These are phyloP conservation scores for Rotaria socialis DNA, from an alignment of 2,888 invertebrate genomes.

Conservation along the genomic window DNA sequence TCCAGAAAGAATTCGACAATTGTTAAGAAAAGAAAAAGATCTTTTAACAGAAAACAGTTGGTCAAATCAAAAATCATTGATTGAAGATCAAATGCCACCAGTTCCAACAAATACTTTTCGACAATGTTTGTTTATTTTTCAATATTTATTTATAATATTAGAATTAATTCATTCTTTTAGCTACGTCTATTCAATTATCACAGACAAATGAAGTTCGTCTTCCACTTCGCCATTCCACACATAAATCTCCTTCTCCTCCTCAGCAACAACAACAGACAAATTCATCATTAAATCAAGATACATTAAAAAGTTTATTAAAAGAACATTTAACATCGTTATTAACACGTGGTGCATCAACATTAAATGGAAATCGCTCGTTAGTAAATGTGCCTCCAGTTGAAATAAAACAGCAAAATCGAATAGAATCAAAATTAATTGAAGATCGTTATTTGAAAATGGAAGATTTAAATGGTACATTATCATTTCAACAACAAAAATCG, in stretches of 20 bases:
- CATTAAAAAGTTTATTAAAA: background rate
- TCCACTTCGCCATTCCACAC: background rate
- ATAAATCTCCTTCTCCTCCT: background rate
- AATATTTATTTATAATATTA: background rate
- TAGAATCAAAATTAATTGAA: too few relatives aligned
- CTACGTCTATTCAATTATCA: background rate
- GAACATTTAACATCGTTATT: conserved; percentile 22
- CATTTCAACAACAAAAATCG: background rate
- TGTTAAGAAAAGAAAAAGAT: background rate
- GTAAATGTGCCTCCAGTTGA: background rate
- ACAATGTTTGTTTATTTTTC: background rate
- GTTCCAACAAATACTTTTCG: background rate
- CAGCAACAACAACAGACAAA: background rate
- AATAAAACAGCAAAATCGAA: background rate
- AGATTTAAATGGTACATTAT: background rate
- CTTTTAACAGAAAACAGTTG: background rate
- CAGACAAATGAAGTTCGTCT: background rate
- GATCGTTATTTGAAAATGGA: background rate
- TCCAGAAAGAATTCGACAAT: background rate
- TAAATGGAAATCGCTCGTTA: background rate
- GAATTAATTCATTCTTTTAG: background rate
- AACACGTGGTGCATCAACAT: conserved; percentile 21
- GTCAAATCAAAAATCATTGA: background rate
- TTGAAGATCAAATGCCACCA: background rate
- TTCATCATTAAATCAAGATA: background rate